Evolutionary conservation across 2,888 invertebrate genomes (phyloP), one percentile per base, ranked within the genome.

Genomic region (Agonopterix heracliana): DNA sequence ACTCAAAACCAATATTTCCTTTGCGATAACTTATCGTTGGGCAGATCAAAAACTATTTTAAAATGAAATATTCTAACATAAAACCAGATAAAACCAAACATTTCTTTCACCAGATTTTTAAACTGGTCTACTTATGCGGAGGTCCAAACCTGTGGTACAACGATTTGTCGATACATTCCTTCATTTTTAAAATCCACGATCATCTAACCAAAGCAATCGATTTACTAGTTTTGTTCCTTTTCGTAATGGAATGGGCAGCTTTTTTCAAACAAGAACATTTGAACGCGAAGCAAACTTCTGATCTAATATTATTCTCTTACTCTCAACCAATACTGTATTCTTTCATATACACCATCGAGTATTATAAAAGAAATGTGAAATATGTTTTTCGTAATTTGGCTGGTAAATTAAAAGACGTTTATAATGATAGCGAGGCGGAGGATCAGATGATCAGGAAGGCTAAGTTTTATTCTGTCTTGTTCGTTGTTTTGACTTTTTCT

Each of bases 381-480:
- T 35, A 44, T 4, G 10, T 57, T 0, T 7, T 57, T 7, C 43
- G 41, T 8, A 47, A 49, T 7, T 12, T 63, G 17, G 44, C 47
- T 1, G 49, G 58, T 3, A 26, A 11, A 0, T 44, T 60, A 8
- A 80, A 78, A 49, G 48, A 48, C 2, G 47, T 60, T 0, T 59
- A 71, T 50, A 80, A 75, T 44, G 74, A 81, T 47, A 46, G 49
- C 0, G 52, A 58, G 2, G 61, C 78, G 7, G 80, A 83, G 41
- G 53, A 48, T 43, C 51, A 61, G 8, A 76, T 80, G 74, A 66
- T 81, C 4, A 61, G 49, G 34, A 71, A 59, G 42, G 55, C 64
- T 0, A 54, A 56, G 38, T 35, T 58, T 2, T 74, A 66, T 36
- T 51, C 66, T 0, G 40, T 50, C 1, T 60, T 66, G 0, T 62